phyloP scores from a whole-genome alignment of 2,797 vertebrate species.

The Catostomus latipinnis region DNA sequence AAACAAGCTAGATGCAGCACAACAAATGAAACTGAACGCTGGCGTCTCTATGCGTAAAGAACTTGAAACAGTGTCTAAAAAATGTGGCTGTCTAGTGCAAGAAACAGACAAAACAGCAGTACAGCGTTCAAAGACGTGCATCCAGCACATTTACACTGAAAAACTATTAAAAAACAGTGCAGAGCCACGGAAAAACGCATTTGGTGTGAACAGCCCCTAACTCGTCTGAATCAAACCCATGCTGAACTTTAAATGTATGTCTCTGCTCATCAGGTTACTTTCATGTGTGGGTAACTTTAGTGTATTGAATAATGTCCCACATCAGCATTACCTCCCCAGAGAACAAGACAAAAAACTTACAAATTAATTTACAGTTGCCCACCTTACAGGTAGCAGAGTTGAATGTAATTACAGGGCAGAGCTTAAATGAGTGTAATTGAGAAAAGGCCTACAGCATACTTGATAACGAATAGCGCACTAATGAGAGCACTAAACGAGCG shows the following conservation, averaged over 20 bases:
- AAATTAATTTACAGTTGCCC: slow-evolving; percentile 84
- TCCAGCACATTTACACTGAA: too few relatives aligned
- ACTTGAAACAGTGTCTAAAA: too few relatives aligned
- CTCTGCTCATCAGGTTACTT: slow-evolving; percentile 67
- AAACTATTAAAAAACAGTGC: too few relatives aligned
- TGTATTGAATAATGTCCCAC: slow-evolving; percentile 66
- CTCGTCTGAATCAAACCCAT: not conserved
- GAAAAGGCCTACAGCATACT: slow-evolving; percentile 81
- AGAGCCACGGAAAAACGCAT: too few relatives aligned
- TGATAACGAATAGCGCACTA: slow-evolving; percentile 79
- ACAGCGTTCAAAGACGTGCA: too few relatives aligned
- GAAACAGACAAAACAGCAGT: too few relatives aligned
- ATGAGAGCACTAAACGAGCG: slow-evolving; percentile 75
- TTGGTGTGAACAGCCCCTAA: too few relatives aligned
- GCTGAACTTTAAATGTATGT: slow-evolving; percentile 25
- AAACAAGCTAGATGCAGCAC: too few relatives aligned
- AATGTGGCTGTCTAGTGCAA: too few relatives aligned
- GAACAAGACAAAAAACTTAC: slow-evolving; percentile 75
- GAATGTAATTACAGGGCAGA: slow-evolving; percentile 83
- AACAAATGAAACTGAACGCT: too few relatives aligned
- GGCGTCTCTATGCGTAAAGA: too few relatives aligned
- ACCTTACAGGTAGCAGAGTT: slow-evolving; percentile 84
- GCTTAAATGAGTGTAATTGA: slow-evolving; percentile 83
- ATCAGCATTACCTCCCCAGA: slow-evolving; percentile 69
- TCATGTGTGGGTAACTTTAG: slow-evolving; percentile 66